Evolutionary conservation across 2,113 vertebrate species (phyloP).

Genomic region (Tragelaphus imberbis): DNA sequence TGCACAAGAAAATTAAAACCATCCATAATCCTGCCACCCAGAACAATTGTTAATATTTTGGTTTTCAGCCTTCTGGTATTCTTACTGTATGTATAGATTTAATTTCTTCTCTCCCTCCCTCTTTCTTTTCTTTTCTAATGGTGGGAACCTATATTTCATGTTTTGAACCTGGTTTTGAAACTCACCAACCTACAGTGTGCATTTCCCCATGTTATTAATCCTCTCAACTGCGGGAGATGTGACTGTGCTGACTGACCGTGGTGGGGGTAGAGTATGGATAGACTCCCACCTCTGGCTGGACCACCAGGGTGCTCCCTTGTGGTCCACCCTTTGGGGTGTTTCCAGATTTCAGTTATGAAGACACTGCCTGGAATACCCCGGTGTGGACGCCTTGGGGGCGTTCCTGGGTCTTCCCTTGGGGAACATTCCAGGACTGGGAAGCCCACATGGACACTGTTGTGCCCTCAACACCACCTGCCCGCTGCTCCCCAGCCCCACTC

Average conservation of each 20-base stretch:
- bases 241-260: rapidly evolving
- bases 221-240: rapidly evolving
- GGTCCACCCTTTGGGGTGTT: not conserved
- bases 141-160: not conserved
- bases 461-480: rapidly evolving
- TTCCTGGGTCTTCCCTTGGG: not conserved
- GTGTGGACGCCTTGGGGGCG: rapidly evolving
- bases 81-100: not conserved
- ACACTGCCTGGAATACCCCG: not conserved
- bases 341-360: not conserved
- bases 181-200: too few relatives aligned
- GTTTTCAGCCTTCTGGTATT: not conserved
- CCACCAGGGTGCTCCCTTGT: rapidly evolving
- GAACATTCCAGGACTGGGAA: not conserved
- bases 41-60: slow-evolving; percentile 16
- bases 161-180: not conserved
- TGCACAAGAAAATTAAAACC: slow-evolving; percentile 68
- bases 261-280: not conserved
- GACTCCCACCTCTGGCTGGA: not conserved
- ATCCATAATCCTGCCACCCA: slow-evolving; percentile 58
- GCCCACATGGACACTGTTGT: rapidly evolving
- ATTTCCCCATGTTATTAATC: not conserved
- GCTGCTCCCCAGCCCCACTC: not conserved
- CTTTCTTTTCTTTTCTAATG: not conserved
- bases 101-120: not conserved